Conservation (phyloP, 2,888 invertebrate genomes). For the Alloplasta piceator region DNA sequence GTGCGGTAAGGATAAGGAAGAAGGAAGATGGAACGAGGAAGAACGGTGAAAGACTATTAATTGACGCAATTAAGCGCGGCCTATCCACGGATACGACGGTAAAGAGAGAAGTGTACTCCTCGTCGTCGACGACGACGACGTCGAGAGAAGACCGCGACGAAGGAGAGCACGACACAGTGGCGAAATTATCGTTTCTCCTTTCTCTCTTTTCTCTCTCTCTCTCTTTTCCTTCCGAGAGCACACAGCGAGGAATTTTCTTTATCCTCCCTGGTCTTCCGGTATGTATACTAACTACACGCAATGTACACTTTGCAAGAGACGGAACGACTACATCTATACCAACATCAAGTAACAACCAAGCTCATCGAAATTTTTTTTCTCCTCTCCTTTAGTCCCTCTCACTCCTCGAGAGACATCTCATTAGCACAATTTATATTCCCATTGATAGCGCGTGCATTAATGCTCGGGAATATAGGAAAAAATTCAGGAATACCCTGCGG, state of each 20-base stretch:
- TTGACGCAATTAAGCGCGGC: slow-evolving; percentile 70
- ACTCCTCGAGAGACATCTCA: slow-evolving; percentile 44
- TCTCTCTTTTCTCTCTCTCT: slow-evolving; percentile 38
- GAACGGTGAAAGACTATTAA: slow-evolving; percentile 67
- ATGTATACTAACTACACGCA: slow-evolving; percentile 13
- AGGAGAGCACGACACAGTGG: slow-evolving; percentile 62
- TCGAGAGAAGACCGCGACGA: slow-evolving; percentile 40
- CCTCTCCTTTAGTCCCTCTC: background rate
- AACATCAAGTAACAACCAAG: slow-evolving; percentile 39
- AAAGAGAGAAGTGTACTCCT: slow-evolving; percentile 51
- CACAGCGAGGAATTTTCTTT: slow-evolving; percentile 51
- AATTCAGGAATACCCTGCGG: background rate
- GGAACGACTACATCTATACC: slow-evolving; percentile 28
- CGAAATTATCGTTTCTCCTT: slow-evolving; percentile 66
- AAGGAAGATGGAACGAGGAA: slow-evolving; percentile 52
- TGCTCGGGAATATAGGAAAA: slow-evolving; percentile 14
- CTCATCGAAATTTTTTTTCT: slow-evolving; percentile 18
- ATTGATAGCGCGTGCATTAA: slow-evolving; percentile 54
- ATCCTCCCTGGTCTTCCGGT: slow-evolving; percentile 7
- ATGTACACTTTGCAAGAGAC: slow-evolving; percentile 21
- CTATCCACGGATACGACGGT: slow-evolving; percentile 62
- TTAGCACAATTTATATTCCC: slow-evolving; percentile 68
- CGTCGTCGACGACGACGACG: slow-evolving; percentile 38
- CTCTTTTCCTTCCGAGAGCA: slow-evolving; percentile 40
- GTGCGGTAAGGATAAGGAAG: slow-evolving; percentile 38